A percentile compares a stretch with the other conserved stretches of the same genome.
Evolutionary conservation across 1,140 invertebrate species (phyloP).

Genomic region (Drosophila repleta): DNA sequence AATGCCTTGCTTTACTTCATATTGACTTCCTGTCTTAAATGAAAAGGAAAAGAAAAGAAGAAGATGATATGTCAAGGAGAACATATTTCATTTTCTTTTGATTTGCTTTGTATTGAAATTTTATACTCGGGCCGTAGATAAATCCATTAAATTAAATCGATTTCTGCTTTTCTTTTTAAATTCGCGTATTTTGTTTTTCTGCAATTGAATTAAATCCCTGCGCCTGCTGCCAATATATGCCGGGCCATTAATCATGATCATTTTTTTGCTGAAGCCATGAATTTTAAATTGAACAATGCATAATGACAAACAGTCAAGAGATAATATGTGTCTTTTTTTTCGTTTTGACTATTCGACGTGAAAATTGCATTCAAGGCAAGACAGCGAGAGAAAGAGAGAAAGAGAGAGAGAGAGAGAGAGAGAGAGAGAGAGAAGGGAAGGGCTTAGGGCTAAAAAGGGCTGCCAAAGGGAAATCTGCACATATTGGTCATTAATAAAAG

Average conservation of each 20-base stretch:
- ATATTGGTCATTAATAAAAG: constrained; percentile 80
- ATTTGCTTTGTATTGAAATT: constrained; percentile 26
- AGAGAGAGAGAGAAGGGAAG: constrained; percentile 40
- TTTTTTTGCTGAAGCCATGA: constrained; percentile 45
- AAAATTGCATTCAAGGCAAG: too few relatives aligned
- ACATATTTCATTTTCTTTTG: neutral
- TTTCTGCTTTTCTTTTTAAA: constrained; percentile 27
- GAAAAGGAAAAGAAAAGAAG: neutral
- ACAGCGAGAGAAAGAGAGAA: constrained; percentile 43
- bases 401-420: constrained; percentile 6
- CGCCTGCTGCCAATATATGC: constrained; percentile 41
- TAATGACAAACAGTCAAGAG: constrained; percentile 54
- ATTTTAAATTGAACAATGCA: constrained; percentile 61
- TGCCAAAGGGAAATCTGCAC: constrained; percentile 74
- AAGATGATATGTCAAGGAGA: too few relatives aligned
- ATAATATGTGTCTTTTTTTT: constrained; percentile 27
- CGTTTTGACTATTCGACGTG: constrained; percentile 39
- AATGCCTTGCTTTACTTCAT: too few relatives aligned
- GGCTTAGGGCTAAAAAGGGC: constrained; percentile 40
- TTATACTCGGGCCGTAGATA: constrained; percentile 31
- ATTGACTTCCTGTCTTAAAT: neutral
- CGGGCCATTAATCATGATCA: constrained; percentile 65
- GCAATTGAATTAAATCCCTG: constrained; percentile 71
- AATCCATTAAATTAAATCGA: constrained; percentile 69
- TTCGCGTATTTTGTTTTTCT: constrained; percentile 44